A percentile compares a stretch with the other conserved stretches of the same genome.
These are phyloP conservation scores for Chrysolina americana DNA, from an alignment of 2,888 invertebrate genomes.

Conservation along the genomic window DNA sequence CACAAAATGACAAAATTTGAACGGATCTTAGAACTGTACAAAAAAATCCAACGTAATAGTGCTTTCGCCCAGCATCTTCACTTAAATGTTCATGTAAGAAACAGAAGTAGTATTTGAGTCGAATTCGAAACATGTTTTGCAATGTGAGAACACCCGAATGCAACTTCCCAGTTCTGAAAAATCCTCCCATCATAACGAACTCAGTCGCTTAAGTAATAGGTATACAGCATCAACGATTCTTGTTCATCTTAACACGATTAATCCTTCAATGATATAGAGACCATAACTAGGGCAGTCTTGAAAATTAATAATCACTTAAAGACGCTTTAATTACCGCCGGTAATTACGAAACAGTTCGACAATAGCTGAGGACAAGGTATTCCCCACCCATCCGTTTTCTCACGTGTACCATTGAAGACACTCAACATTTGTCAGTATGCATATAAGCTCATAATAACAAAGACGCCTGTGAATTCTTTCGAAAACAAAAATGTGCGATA, in stretches of 20 bases:
- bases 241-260: neutral
- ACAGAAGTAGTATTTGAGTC: no score
- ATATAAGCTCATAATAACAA: conserved; percentile 55
- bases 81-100: no score
- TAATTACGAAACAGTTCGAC: conserved; percentile 21
- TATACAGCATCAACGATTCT: neutral
- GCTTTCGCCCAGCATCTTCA: no score
- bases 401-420: conserved; percentile 63
- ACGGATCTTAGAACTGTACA: no score
- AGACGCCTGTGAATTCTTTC: conserved; percentile 45
- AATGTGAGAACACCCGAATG: no score
- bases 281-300: conserved; percentile 25
- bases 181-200: no score
- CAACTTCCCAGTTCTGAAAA: no score
- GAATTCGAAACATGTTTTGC: no score
- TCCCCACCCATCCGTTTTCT: conserved; percentile 62
- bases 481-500: conserved; percentile 62
- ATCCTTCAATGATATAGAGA: neutral
- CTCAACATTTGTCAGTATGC: conserved; percentile 60
- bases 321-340: conserved; percentile 2
- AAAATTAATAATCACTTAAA: conserved; percentile 32
- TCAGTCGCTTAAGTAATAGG: neutral
- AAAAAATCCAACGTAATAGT: no score
- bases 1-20: no score
- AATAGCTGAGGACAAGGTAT: conserved; percentile 62